Evolutionary conservation across 2,888 invertebrate genomes (phyloP), one percentile per base, ranked within the genome.

Genomic region (Petrolisthes cinctipes): DNA sequence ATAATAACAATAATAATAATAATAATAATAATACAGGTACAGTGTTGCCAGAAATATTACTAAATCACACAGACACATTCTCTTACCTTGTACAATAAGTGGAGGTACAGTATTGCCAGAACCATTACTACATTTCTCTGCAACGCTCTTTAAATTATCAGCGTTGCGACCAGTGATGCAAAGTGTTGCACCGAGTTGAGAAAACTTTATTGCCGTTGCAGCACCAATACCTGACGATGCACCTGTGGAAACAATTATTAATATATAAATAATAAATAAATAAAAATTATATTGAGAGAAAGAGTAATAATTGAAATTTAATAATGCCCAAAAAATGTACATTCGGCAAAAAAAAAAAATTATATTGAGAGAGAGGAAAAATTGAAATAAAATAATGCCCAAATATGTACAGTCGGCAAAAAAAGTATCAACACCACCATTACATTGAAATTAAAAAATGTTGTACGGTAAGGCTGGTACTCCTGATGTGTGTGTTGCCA

Each of bases 151-250:
- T 37, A 97, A 93, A 91, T 96, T 96, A 4, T 95, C 94, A 81
- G 93, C 92, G 92, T 96, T 96, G 91, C 97, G 94, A 0, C 96
- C 96, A 54, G 94, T 95, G 1, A 96, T 91, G 0, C 96, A 95
- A n/a, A 97, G 92, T 87, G 94, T 94, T 0, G 96, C 97, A 53
- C 97, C 97, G 71, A 96, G 94, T 91, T 94, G 94, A 2, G 96
- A 95, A 91, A 97, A 94, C 91, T 95, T 95, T 90, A 96, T 93
- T 0, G 97, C 97, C 9, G 97, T 96, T 7, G 96, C 96, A 75
- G 96, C 95, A 5, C 97, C 97, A 68, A 90, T 90, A 4, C 90
- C 90, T 7, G 90, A 90, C 17, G 90, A 90, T 54, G 90, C 90
- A 66, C 90, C 90, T 79, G 85, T 23, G 86, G 82, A 54, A 54